Conservation (phyloP, 2,888 invertebrate genomes). For the Nezara viridula region DNA sequence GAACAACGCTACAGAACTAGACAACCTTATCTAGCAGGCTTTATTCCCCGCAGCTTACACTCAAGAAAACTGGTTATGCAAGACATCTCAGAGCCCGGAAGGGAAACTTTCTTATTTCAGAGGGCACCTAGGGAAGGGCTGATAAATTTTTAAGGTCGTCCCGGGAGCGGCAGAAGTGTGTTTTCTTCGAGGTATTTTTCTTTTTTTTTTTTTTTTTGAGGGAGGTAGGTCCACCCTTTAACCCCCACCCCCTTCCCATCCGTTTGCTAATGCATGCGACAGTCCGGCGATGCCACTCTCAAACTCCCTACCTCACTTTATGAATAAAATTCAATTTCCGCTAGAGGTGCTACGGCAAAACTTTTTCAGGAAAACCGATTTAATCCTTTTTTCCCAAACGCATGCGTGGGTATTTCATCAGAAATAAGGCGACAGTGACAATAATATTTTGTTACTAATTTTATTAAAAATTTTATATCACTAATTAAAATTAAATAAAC, state of each 20-base stretch:
- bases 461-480: too few relatives aligned
- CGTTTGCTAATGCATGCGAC: slow-evolving; percentile 54
- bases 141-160: slow-evolving; percentile 43
- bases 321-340: slow-evolving; percentile 53
- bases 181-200: slow-evolving; percentile 22
- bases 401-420: neutral
- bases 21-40: neutral
- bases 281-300: slow-evolving; percentile 44
- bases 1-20: neutral
- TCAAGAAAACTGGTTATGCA: slow-evolving; percentile 36
- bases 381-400: neutral
- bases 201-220: slow-evolving; percentile 8
- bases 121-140: slow-evolving; percentile 36
- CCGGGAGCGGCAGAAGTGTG: slow-evolving; percentile 43
- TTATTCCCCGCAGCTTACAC: neutral
- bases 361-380: neutral
- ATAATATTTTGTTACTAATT: too few relatives aligned
- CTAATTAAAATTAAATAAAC: too few relatives aligned
- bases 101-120: slow-evolving; percentile 36
- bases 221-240: slow-evolving; percentile 28
- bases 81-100: slow-evolving; percentile 10
- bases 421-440: neutral
- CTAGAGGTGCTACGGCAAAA: neutral
- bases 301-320: slow-evolving; percentile 18
- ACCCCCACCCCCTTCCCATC: slow-evolving; percentile 27